Evolutionary conservation across 2,888 invertebrate species (phyloP), one percentile per base, ranked within the genome.

Genomic region (Antheraea yamamai): DNA sequence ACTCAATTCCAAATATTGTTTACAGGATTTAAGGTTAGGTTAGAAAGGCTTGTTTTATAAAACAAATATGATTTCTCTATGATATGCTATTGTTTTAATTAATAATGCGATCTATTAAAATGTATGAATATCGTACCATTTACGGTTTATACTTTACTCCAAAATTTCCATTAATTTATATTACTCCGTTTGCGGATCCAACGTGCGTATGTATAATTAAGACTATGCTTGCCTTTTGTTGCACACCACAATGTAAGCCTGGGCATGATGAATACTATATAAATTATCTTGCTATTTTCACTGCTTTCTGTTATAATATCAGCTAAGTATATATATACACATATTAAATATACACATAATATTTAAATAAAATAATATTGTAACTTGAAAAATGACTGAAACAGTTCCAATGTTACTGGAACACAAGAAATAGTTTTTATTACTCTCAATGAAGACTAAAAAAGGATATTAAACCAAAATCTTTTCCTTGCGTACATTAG

Each of bases 401-500:
- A 61, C 23, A 61, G 20, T 20, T 7, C 35, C n/a, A 55, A 20
- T 7, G 7, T 55, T 55, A 20, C 47, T 12, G 47, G 12, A 55
- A 55, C 20, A 55, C 16, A 55, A 20, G 6, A 55, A 55, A 55
- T 20, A 20, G 20, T 55, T 6, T 20, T 3, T n/a, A 3, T 23
- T 61, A 10, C 12, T 30, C 6, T 66, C 26, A 16, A 66, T 0
- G 30, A 66, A 30, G 8, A 26, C 64, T 30, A 66, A 66, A 16
- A 30, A 30, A 16, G 2, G 23, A 55, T n/a, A 66, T 16, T 26
- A 66, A 66, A 66, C 3, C 30, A 64, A 64, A 12, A 0, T 16
- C 16, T 26, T 30, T 16, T 66, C 64, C 64, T 4, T 66, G 14
- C 64, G 30, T 30, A 3, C 23, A 75, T 73, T 75, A 73, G 55